Conservation (phyloP, 2,797 vertebrate genomes). For the Choloepus didactylus region DNA sequence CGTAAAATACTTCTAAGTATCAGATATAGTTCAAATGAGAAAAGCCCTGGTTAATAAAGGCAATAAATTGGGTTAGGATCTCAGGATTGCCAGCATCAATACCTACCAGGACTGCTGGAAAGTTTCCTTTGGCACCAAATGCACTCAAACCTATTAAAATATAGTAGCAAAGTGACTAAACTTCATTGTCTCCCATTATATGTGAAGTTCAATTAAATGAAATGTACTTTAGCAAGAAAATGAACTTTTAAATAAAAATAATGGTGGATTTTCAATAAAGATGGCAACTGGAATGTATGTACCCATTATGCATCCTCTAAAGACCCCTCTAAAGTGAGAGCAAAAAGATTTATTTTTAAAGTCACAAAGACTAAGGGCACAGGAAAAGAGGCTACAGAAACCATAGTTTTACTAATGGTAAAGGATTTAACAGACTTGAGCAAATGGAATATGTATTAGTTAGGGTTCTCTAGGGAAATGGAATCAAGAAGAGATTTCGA, state of each 20-base stretch:
- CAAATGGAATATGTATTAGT: neutral
- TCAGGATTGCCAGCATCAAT: neutral
- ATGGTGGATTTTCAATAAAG: neutral
- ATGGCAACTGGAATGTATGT: neutral
- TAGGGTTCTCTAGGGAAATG: too few relatives aligned
- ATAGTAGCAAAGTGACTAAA: neutral
- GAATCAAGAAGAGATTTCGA: too few relatives aligned
- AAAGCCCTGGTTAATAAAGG: neutral
- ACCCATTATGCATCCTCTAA: neutral
- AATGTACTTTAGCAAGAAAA: neutral
- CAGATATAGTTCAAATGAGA: neutral
- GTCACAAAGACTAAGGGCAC: neutral
- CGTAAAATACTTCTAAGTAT: neutral
- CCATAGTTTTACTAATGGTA: neutral
- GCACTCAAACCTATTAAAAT: neutral
- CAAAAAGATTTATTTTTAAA: neutral
- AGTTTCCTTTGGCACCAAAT: neutral
- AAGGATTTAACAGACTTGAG: neutral
- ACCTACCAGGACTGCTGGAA: neutral
- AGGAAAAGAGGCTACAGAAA: neutral
- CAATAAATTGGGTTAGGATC: neutral
- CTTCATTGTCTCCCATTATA: neutral
- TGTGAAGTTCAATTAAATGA: neutral
- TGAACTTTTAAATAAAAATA: slow-evolving; percentile 20
- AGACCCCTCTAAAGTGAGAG: neutral